These are phyloP conservation scores for Cyanoderma ruficeps DNA, from an alignment of 2,113 vertebrate species.

Conservation along the genomic window DNA sequence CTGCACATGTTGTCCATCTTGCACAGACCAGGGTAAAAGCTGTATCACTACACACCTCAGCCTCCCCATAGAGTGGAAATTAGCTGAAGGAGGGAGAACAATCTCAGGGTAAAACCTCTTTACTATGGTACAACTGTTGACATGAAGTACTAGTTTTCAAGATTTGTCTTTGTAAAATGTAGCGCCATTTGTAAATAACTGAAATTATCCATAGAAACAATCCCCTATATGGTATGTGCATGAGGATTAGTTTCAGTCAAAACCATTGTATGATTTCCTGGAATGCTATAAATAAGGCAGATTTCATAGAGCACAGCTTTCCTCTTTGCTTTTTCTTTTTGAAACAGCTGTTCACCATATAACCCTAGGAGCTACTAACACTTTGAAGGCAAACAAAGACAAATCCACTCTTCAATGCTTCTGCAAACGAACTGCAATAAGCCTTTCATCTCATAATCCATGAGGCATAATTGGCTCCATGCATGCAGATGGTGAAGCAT, in stretches of 20 bases:
- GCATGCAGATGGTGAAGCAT: neutral
- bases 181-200: neutral
- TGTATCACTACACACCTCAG: neutral
- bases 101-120: neutral
- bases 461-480: neutral
- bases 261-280: neutral
- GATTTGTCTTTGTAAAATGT: neutral
- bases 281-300: constrained; percentile 21
- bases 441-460: neutral
- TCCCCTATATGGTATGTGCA: neutral
- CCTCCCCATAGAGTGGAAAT: neutral
- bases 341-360: neutral
- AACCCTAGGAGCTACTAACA: neutral
- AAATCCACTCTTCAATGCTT: neutral
- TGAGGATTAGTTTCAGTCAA: neutral
- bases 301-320: neutral
- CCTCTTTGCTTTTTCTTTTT: neutral
- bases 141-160: neutral
- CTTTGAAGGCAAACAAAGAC: neutral
- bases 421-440: neutral
- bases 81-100: neutral
- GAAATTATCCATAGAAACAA: neutral
- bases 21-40: neutral
- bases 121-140: neutral
- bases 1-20: neutral